phyloP scores from a whole-genome alignment of 2,113 vertebrate species.

The Myocastor coypus region DNA sequence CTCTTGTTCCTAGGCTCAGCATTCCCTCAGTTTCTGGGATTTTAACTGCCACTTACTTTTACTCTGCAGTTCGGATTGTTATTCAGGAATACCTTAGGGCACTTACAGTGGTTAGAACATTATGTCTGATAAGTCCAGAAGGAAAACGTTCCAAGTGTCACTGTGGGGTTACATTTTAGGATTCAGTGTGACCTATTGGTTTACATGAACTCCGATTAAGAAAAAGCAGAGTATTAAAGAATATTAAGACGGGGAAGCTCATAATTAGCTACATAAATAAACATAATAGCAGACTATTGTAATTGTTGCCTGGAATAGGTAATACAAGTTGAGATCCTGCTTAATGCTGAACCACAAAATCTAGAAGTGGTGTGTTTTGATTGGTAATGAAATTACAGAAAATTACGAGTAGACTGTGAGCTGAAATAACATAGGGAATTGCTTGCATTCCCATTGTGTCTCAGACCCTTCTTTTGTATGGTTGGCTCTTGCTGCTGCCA shows the following conservation, averaged over 20 bases:
- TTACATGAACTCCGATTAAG: conserved; percentile 50
- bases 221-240: neutral
- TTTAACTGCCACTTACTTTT: conserved; percentile 50
- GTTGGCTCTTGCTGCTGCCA: neutral
- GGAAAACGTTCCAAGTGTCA: conserved; percentile 11
- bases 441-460: neutral
- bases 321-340: neutral
- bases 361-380: neutral
- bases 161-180: conserved; percentile 34
- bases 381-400: conserved; percentile 1
- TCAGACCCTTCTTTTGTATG: neutral
- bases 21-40: conserved; percentile 6
- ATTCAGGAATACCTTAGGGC: conserved; percentile 30
- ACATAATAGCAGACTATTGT: neutral
- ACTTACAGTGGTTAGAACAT: conserved; percentile 40
- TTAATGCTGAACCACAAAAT: neutral
- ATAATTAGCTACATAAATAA: neutral
- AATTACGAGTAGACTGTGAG: neutral
- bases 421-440: neutral
- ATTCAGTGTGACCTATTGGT: conserved; percentile 43
- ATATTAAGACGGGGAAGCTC: neutral
- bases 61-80: conserved; percentile 33
- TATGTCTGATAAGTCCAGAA: conserved; percentile 48
- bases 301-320: neutral
- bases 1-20: neutral